A percentile compares a stretch with the other conserved stretches of the same genome.
phyloP scores from a whole-genome alignment of 2,113 vertebrate species.

The Zosterops borbonicus region DNA sequence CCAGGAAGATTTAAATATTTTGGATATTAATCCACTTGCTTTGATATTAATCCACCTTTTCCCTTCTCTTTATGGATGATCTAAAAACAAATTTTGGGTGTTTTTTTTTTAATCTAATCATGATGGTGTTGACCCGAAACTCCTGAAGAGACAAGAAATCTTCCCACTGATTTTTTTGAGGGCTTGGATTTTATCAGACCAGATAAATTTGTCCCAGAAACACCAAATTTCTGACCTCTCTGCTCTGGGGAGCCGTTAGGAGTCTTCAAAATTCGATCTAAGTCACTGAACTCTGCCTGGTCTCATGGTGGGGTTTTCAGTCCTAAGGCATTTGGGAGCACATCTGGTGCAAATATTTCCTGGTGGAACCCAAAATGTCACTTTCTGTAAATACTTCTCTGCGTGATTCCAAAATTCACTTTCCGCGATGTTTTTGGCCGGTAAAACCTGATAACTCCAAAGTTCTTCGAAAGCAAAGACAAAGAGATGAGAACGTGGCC shows the following conservation, averaged over 20 bases:
- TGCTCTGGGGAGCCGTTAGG: fast-evolving
- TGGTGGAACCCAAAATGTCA: conserved; percentile 41
- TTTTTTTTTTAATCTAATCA: background rate
- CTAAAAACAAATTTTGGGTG: background rate
- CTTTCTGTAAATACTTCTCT: conserved; percentile 40
- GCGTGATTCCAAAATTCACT: background rate
- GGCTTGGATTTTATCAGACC: background rate
- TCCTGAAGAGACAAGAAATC: background rate
- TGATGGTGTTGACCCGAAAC: background rate
- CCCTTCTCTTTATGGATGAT: background rate
- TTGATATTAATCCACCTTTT: background rate
- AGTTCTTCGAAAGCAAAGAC: conserved; percentile 61
- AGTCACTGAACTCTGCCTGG: background rate
- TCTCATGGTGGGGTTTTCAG: background rate
- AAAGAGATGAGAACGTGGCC: background rate
- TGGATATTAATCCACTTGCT: background rate
- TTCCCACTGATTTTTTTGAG: background rate
- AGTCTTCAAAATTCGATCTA: background rate
- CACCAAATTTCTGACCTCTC: background rate
- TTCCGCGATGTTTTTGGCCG: background rate
- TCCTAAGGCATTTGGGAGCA: conserved; percentile 23
- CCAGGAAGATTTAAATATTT: background rate
- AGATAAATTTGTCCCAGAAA: background rate
- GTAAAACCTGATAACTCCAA: conserved; percentile 6
- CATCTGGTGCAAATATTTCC: conserved; percentile 55